Base-by-base conservation (phyloP, 1,140 invertebrate genomes). In the Drosophila sproati region DNA sequence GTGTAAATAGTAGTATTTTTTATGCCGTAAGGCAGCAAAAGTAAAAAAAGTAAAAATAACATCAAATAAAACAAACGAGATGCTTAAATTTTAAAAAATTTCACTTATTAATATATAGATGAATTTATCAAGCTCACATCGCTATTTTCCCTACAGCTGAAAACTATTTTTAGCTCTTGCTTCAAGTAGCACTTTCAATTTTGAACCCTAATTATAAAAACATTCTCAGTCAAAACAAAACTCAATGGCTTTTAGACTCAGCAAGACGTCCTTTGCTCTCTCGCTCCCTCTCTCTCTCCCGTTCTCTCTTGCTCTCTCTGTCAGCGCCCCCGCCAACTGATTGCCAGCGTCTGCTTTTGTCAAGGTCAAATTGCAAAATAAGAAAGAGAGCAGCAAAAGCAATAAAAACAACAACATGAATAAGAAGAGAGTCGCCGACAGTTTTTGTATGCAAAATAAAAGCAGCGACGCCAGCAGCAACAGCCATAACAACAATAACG, bases 371-470 rank as follows among this genome's bases (percentile, higher is more conserved):
- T 28, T 62, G 37, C 41, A 61, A 61, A 39, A 55, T 43, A 39
- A 45, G 47, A 61, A 35, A 50, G 41, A 41, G 10, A 55, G 41
- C 20, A 5, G 56, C 32, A 48, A 28, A 12, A 6, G 28, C n/a
- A 70, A 51, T 31, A 77, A 28, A 32, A 69, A 43, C 39, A 60
- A 61, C 48, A 63, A 54, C 39, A 35, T 12, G 8, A 37, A 35
- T 2, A 10, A 32, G 7, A 12, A 41, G 31, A 68, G 66, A 80
- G 69, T 78, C 77, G 60, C 75, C 92, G 55, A 93, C 93, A 77
- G 80, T 76, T 82, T 88, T 75, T 78, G 77, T 87, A 69, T 92
- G 71, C 75, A 82, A 86, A 85, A 85, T 71, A 87, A 77, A 88
- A 79, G 54, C 83, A 79, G 76, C 75, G 68, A 41, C 73, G 72